A percentile compares a stretch with the other conserved stretches of the same genome.
These are phyloP conservation scores for Cydia pomonella DNA, from an alignment of 1,140 invertebrate genomes.

Conservation along the genomic window DNA sequence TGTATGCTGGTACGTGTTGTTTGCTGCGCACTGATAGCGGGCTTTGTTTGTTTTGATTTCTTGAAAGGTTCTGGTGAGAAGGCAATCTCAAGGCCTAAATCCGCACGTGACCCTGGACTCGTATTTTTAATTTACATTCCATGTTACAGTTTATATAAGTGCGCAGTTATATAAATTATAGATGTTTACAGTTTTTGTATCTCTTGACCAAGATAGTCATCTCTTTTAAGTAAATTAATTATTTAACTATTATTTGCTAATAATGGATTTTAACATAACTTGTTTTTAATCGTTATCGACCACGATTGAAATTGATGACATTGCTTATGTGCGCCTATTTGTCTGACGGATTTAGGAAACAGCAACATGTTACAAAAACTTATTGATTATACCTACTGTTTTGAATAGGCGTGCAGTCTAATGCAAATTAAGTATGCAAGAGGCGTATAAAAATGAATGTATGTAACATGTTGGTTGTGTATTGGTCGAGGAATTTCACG, in stretches of 20 bases:
- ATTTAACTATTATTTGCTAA: no score
- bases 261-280: background rate
- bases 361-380: background rate
- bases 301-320: background rate
- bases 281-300: background rate
- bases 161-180: background rate
- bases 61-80: slow-evolving; percentile 48
- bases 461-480: slow-evolving; percentile 37
- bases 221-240: background rate
- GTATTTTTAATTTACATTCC: background rate
- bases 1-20: slow-evolving; percentile 72
- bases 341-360: background rate
- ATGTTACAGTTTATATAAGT: background rate
- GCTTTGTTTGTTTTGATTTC: slow-evolving; percentile 46
- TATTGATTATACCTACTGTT: background rate
- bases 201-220: background rate
- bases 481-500: slow-evolving; percentile 41
- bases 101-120: slow-evolving; percentile 34
- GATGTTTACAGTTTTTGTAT: background rate
- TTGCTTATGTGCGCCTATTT: background rate
- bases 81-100: slow-evolving; percentile 60
- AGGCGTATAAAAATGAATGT: slow-evolving; percentile 28
- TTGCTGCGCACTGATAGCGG: slow-evolving; percentile 35
- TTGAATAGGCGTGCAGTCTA: background rate
- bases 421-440: slow-evolving; percentile 11